phyloP scores from a whole-genome alignment of 2,113 vertebrate genomes.

The Cairina moschata region DNA sequence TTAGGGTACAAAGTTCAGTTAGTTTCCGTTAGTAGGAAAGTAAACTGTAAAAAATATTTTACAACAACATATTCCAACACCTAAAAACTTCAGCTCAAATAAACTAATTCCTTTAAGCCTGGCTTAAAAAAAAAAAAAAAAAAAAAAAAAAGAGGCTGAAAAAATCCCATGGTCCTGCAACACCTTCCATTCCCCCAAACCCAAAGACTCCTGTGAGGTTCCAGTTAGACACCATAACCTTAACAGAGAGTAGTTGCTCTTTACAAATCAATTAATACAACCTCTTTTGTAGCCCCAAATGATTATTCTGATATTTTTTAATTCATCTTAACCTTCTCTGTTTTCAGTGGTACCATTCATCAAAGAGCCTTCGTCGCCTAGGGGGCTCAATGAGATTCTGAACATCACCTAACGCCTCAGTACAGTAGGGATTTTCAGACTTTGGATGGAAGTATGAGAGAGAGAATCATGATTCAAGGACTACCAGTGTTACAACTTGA shows the following conservation, averaged over 20 bases:
- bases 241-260: not conserved
- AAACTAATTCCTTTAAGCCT: not conserved
- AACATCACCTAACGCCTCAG: not conserved
- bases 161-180: not conserved
- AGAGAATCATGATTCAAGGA: not conserved
- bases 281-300: not conserved
- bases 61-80: not conserved
- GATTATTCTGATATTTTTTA: not conserved
- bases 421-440: not conserved
- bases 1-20: not conserved
- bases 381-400: not conserved
- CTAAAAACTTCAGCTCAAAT: not conserved
- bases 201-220: not conserved
- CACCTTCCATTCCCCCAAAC: rapidly evolving
- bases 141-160: not conserved
- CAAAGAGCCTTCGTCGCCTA: not conserved
- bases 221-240: not conserved
- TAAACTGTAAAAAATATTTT: not conserved
- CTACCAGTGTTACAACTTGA: not conserved
- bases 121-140: not conserved
- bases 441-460: not conserved
- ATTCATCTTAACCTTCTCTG: not conserved
- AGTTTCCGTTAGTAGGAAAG: not conserved
- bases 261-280: not conserved
- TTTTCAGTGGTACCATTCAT: not conserved